These are phyloP conservation scores for Ophion ventricosus DNA, from an alignment of 2,888 invertebrate species.

Conservation along the genomic window DNA sequence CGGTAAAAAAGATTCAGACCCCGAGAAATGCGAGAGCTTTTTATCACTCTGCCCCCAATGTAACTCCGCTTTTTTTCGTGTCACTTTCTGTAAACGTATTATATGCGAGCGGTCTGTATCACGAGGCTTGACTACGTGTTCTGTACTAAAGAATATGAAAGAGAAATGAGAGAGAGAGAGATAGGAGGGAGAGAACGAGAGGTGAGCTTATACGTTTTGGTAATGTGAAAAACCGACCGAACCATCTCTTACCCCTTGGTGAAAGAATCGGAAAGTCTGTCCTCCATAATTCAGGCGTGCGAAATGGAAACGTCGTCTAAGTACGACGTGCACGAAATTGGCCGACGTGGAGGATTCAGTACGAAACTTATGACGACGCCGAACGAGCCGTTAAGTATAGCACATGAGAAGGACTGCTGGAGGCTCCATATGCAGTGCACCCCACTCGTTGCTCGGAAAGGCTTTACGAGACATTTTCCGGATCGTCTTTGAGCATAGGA, in stretches of 20 bases:
- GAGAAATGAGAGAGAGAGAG: constrained; percentile 6
- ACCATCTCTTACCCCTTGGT: constrained; percentile 10
- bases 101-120: constrained; percentile 19
- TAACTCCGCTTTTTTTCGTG: constrained; percentile 32
- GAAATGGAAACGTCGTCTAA: constrained; percentile 69
- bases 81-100: constrained; percentile 44
- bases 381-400: constrained; percentile 47
- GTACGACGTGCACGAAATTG: constrained; percentile 68
- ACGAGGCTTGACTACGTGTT: constrained; percentile 30
- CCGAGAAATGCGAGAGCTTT: constrained; percentile 32
- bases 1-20: constrained; percentile 20
- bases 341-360: constrained; percentile 40
- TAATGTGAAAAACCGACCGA: constrained; percentile 35
- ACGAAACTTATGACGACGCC: constrained; percentile 34
- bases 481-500: constrained; percentile 13
- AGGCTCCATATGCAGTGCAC: constrained; percentile 33
- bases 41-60: constrained; percentile 20
- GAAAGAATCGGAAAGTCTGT: constrained; percentile 67
- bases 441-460: constrained; percentile 40
- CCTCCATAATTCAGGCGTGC: constrained; percentile 67
- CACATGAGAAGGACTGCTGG: constrained; percentile 30
- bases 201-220: constrained; percentile 25
- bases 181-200: constrained; percentile 11
- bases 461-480: constrained; percentile 47
- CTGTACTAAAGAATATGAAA: constrained; percentile 25